A percentile compares a stretch with the other conserved stretches of the same genome.
phyloP scores from a whole-genome alignment of 2,888 invertebrate species.

The Pheosia gnoma region DNA sequence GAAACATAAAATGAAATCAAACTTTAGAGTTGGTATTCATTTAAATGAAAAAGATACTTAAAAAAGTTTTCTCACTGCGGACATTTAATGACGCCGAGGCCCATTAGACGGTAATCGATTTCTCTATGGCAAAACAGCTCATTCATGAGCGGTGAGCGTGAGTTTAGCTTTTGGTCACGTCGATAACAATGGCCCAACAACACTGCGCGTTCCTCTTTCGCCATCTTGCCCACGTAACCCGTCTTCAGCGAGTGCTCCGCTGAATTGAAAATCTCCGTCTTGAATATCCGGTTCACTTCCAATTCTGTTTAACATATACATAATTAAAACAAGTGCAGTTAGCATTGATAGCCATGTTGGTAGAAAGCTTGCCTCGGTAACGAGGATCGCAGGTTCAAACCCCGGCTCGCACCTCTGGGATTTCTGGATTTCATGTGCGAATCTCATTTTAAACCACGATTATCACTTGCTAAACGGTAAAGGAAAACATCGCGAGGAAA shows the following conservation, averaged over 20 bases:
- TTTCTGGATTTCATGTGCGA: too few relatives aligned
- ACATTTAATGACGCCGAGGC: constrained; percentile 77
- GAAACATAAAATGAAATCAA: too few relatives aligned
- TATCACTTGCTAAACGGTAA: too few relatives aligned
- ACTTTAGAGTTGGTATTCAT: too few relatives aligned
- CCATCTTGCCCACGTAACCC: constrained; percentile 64
- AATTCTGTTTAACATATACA: constrained; percentile 70
- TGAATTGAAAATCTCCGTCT: constrained; percentile 85
- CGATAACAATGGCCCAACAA: constrained; percentile 80
- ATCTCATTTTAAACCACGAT: too few relatives aligned
- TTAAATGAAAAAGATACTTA: too few relatives aligned
- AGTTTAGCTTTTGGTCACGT: constrained; percentile 82
- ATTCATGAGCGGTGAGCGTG: constrained; percentile 83
- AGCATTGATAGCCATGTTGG: too few relatives aligned
- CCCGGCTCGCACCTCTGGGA: too few relatives aligned
- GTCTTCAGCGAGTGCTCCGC: constrained; percentile 76
- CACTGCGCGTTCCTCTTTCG: constrained; percentile 78
- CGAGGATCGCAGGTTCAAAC: too few relatives aligned
- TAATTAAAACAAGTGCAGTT: too few relatives aligned
- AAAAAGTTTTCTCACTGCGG: constrained; percentile 49
- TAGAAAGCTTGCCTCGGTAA: too few relatives aligned
- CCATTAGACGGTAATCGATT: constrained; percentile 85
- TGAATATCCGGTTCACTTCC: constrained; percentile 85
- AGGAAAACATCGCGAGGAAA: too few relatives aligned
- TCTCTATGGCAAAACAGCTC: constrained; percentile 82